Evolutionary conservation across 1,140 invertebrate species (phyloP), one percentile per base, ranked within the genome.

Genomic region (Glossosoma conforme): DNA sequence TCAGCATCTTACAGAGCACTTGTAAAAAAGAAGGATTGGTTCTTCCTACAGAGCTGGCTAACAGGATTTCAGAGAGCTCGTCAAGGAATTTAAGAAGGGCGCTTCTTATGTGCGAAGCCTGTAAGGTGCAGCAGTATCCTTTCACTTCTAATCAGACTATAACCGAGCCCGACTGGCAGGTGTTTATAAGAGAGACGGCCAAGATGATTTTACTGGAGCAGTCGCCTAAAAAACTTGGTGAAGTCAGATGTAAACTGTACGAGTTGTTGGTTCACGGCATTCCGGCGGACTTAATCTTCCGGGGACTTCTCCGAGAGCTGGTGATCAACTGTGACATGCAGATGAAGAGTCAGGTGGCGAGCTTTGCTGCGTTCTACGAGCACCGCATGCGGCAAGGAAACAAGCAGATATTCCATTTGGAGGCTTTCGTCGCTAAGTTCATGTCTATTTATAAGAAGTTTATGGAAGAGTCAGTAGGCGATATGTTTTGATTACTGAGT

Each of bases 351-450:
- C 81, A 93, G 68, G 82, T 97, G 2, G 84, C 90, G 0, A 81
- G 83, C 52, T 71, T 86, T 58, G 96, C 96, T 9, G 89, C 93
- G 0, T 78, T 82, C 42, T 95, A 89, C 72, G 94, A 99, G 67
- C 90, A 97, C 65, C 79, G 89, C 50, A 84, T 97, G 77, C 83
- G 87, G 59, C 75, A 85, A 35, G 94, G 95, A 11, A 89, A 86
- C 49, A 98, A 98, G 73, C 79, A 85, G n/a, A 97, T 98, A 60
- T 96, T 94, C 62, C 94, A 99, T 69, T 75, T 99, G 25, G 96
- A 99, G 75, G 93, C 93, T 13, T 98, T 98, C 79, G 85, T 96
- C 45, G 93, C 91, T 3, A 88, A 90, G 58, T 97, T 97, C 69
- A 98, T 98, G 96, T 80, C 83, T 17, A 83, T 96, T 56, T 97